Conservation (phyloP, 2,888 invertebrate genomes). For the Rhodophaea formosa region DNA sequence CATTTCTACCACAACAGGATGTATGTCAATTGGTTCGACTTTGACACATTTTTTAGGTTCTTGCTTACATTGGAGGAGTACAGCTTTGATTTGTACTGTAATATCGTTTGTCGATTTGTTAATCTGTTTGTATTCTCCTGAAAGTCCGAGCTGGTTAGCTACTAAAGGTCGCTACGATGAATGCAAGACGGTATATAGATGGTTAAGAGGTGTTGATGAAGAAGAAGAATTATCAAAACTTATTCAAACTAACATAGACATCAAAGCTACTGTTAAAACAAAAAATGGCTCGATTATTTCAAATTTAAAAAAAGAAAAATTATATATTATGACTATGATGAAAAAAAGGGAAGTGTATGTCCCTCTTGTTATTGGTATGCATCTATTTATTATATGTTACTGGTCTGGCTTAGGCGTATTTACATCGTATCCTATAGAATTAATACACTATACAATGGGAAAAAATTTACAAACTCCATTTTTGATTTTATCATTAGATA, state of each 20-base stretch:
- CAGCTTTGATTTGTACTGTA: slow-evolving; percentile 67
- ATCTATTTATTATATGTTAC: slow-evolving; percentile 28
- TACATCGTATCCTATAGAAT: slow-evolving; percentile 27
- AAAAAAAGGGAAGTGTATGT: slow-evolving; percentile 31
- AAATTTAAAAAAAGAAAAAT: background rate
- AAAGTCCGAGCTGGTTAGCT: slow-evolving; percentile 83
- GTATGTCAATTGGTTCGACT: slow-evolving; percentile 80
- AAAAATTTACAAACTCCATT: slow-evolving; percentile 19
- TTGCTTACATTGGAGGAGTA: slow-evolving; percentile 74
- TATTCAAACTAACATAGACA: slow-evolving; percentile 46
- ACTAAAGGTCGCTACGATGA: slow-evolving; percentile 74
- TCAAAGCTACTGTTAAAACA: slow-evolving; percentile 19
- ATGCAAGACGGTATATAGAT: slow-evolving; percentile 74
- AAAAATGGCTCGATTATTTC: background rate
- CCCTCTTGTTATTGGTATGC: slow-evolving; percentile 31
- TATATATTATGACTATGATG: background rate
- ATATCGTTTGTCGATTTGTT: slow-evolving; percentile 65
- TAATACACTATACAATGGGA: slow-evolving; percentile 24
- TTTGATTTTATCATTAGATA: slow-evolving; percentile 28
- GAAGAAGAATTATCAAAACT: slow-evolving; percentile 58
- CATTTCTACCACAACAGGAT: slow-evolving; percentile 70
- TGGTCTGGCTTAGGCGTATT: slow-evolving; percentile 32
- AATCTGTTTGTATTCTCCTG: slow-evolving; percentile 64
- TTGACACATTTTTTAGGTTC: slow-evolving; percentile 81
- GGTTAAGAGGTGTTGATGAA: slow-evolving; percentile 71